phyloP scores from a whole-genome alignment of 2,888 invertebrate genomes.

The Nomada ferruginata region DNA sequence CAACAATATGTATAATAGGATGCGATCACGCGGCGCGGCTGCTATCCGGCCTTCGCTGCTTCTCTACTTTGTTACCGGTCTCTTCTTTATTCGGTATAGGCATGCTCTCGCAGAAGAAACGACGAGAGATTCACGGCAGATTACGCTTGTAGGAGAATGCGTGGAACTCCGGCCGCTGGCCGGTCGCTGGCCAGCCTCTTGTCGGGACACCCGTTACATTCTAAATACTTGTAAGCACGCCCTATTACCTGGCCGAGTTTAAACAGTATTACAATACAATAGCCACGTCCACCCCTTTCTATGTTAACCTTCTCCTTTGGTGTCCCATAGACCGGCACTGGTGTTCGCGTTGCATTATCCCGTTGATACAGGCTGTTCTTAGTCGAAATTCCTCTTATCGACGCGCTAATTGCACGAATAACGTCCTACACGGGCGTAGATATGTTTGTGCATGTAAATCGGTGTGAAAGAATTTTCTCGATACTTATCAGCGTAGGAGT shows the following conservation, averaged over 20 bases:
- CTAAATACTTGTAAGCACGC: constrained; percentile 79
- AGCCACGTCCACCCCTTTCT: constrained; percentile 62
- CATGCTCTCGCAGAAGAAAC: constrained; percentile 50
- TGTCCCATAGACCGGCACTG: constrained; percentile 51
- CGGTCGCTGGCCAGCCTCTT: constrained; percentile 42
- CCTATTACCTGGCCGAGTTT: constrained; percentile 77
- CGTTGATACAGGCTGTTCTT: constrained; percentile 34
- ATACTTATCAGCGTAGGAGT: constrained; percentile 2
- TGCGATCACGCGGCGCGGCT: constrained; percentile 51
- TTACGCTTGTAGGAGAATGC: constrained; percentile 57
- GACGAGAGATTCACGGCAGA: constrained; percentile 59
- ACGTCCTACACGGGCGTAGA: no score
- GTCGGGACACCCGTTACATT: constrained; percentile 75
- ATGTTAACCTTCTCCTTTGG: constrained; percentile 64
- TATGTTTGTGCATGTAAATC: neutral
- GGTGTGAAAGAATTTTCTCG: neutral
- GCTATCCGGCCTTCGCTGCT: constrained; percentile 48
- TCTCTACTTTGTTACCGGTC: constrained; percentile 59
- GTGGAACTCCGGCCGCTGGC: constrained; percentile 1
- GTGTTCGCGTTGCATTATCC: constrained; percentile 6
- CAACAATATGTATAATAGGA: constrained; percentile 63
- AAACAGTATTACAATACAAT: constrained; percentile 81
- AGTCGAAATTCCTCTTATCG: neutral
- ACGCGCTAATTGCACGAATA: no score
- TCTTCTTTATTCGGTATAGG: constrained; percentile 63